Percentiles rank a stretch among this genome's conserved stretches.
Evolutionary conservation across 1,140 invertebrate genomes (phyloP).

Genomic region (Apocrypta bakeri): DNA sequence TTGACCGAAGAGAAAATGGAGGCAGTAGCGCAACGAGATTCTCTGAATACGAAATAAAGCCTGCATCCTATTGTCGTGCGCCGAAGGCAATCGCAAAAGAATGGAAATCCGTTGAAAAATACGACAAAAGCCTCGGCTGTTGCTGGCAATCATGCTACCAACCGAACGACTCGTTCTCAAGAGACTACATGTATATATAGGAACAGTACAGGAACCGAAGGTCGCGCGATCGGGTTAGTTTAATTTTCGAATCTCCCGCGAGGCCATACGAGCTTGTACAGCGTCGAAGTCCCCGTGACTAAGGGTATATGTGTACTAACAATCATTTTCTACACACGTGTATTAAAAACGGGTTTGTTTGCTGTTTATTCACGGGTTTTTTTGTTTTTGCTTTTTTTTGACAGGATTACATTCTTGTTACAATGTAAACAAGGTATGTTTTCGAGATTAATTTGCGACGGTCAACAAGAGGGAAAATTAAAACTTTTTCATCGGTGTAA

Average conservation of each 20-base stretch:
- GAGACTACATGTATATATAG: not conserved
- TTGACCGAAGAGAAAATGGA: not conserved
- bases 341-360: not conserved
- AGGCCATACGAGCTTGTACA: not conserved
- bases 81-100: not conserved
- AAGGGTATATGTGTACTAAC: not conserved
- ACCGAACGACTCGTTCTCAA: not conserved
- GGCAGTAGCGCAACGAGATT: not conserved
- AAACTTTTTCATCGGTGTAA: not conserved
- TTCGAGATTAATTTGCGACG: no score
- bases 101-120: not conserved
- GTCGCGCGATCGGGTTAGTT: conserved; percentile 14
- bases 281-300: conserved; percentile 40
- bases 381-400: not conserved
- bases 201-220: not conserved
- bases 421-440: no score
- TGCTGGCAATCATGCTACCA: not conserved
- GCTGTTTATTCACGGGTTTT: not conserved
- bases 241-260: conserved; percentile 22
- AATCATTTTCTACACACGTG: not conserved
- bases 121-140: not conserved
- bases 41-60: not conserved
- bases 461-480: not conserved
- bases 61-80: not conserved
- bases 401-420: not conserved